These are phyloP conservation scores for Poeciliopsis prolifica DNA, from an alignment of 2,113 vertebrate genomes.

Conservation along the genomic window DNA sequence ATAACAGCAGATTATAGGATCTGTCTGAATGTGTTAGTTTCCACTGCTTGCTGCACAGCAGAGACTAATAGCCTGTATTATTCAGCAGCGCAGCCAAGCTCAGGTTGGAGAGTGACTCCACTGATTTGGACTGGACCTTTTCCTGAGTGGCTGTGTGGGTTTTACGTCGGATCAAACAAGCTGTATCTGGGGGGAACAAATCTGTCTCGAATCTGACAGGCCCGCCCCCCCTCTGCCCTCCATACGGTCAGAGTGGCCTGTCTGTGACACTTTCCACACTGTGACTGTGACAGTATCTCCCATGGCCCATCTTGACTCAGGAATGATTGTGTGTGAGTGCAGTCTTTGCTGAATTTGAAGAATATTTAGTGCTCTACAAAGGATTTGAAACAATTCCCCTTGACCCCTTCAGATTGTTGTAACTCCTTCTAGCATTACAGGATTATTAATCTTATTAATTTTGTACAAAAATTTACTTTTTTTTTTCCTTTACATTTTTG, in stretches of 20 bases:
- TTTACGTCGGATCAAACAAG: slow-evolving; percentile 45
- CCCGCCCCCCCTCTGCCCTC: slow-evolving; percentile 48
- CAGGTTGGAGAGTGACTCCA: slow-evolving; percentile 29
- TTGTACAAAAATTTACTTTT: too few species aligned
- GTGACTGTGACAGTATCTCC: slow-evolving; percentile 63
- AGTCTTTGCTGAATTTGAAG: not conserved
- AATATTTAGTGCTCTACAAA: slow-evolving; percentile 8
- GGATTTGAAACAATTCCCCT: slow-evolving; percentile 20
- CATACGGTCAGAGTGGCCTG: slow-evolving; percentile 50
- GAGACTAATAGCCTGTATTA: not conserved
- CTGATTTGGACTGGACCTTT: slow-evolving; percentile 32
- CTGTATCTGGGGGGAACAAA: slow-evolving; percentile 55
- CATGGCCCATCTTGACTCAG: slow-evolving; percentile 34
- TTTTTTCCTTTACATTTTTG: too few species aligned
- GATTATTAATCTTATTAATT: too few species aligned
- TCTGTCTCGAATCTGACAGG: slow-evolving; percentile 57
- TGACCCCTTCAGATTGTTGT: too few species aligned
- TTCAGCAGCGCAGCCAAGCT: not conserved
- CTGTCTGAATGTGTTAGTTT: not conserved
- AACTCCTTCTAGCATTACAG: too few species aligned
- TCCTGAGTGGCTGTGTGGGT: not conserved
- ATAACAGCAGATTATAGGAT: not conserved
- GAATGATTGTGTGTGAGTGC: slow-evolving; percentile 13
- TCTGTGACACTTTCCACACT: slow-evolving; percentile 59
- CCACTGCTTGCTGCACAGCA: not conserved